These are phyloP conservation scores for Sebastes variabilis DNA, from an alignment of 2,797 vertebrate genomes.

Conservation along the genomic window DNA sequence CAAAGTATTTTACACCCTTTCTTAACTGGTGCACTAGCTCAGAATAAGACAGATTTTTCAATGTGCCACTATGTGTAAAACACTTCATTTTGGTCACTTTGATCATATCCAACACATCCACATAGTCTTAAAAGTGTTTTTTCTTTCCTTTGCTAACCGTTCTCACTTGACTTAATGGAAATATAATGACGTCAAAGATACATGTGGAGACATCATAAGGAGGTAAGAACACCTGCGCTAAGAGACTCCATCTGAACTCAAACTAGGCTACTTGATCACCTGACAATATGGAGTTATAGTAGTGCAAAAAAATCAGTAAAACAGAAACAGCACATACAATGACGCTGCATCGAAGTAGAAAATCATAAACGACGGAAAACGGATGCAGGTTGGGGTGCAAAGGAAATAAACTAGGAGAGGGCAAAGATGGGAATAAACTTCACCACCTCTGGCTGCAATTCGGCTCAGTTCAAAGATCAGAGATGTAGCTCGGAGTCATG, in stretches of 20 bases:
- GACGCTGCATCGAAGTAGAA: neutral
- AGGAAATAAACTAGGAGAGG: constrained; percentile 1
- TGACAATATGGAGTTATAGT: too few species aligned
- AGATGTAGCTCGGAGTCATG: constrained; percentile 34
- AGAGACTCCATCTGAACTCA: neutral
- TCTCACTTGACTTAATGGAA: neutral
- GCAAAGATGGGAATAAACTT: constrained; percentile 4
- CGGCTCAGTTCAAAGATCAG: constrained; percentile 64
- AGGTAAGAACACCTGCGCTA: neutral
- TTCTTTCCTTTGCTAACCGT: neutral
- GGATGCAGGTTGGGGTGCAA: neutral
- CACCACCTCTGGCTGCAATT: constrained; percentile 45
- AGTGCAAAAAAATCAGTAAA: too few species aligned
- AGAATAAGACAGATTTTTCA: neutral
- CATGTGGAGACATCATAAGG: neutral
- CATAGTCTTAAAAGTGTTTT: neutral
- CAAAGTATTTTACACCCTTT: neutral
- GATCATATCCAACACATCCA: neutral
- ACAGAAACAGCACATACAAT: neutral
- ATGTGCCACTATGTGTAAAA: neutral
- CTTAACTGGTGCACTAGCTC: neutral
- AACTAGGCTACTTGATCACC: neutral
- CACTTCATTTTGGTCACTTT: neutral
- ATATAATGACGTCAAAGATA: constrained; percentile 8
- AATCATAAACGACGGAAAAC: neutral